Evolutionary conservation across 2,113 vertebrate species (phyloP).

Genomic region (Coptodon bakossiorum): DNA sequence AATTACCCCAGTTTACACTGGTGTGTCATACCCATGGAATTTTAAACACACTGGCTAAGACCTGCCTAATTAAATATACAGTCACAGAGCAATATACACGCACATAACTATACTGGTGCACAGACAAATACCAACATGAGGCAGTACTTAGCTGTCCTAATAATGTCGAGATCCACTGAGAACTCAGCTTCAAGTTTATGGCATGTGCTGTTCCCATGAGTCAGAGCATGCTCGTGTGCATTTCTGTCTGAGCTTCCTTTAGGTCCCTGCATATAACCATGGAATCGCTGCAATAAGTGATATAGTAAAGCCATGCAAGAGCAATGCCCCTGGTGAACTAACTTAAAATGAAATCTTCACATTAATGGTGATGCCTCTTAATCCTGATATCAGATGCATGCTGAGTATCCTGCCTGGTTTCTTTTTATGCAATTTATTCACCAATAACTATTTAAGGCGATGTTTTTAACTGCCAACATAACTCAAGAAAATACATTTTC

Average conservation of each 20-base stretch:
- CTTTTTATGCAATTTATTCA: neutral
- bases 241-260: neutral
- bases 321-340: neutral
- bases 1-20: slow-evolving; percentile 40
- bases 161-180: slow-evolving; percentile 15
- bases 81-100: slow-evolving; percentile 11
- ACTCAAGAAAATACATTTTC: neutral
- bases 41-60: slow-evolving; percentile 60
- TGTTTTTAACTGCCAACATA: neutral
- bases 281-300: neutral
- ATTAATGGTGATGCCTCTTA: neutral
- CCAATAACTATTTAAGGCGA: neutral
- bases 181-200: neutral
- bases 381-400: neutral
- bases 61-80: slow-evolving; percentile 55
- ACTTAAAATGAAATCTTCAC: neutral
- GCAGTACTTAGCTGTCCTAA: slow-evolving; percentile 23
- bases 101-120: neutral
- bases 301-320: neutral
- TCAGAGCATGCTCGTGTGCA: neutral
- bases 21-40: slow-evolving; percentile 59
- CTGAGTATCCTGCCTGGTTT: neutral
- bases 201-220: slow-evolving; percentile 19
- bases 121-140: slow-evolving; percentile 4
- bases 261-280: neutral